Percentiles rank a stretch among this genome's conserved stretches.
These are phyloP conservation scores for Macquaria ambigua DNA, from an alignment of 2,113 vertebrate species.

Conservation along the genomic window DNA sequence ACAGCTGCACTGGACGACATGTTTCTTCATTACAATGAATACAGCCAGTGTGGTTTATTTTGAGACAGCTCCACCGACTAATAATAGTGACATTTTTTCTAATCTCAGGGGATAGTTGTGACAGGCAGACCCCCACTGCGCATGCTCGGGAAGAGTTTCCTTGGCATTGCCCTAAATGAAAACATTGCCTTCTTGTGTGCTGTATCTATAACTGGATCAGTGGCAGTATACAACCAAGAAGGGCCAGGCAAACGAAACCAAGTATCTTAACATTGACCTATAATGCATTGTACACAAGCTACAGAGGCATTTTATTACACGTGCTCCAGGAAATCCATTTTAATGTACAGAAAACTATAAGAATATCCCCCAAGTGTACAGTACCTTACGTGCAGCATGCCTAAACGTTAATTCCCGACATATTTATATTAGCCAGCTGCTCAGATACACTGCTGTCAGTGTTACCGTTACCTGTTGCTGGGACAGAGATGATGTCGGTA, in stretches of 20 bases:
- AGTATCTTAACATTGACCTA: neutral
- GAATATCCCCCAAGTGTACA: too few relatives aligned
- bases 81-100: neutral
- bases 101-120: neutral
- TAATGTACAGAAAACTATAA: too few relatives aligned
- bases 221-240: neutral
- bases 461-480: neutral
- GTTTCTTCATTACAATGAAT: neutral
- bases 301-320: neutral
- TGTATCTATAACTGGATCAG: too few relatives aligned
- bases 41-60: neutral
- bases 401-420: neutral
- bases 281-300: neutral
- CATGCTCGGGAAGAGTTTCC: neutral
- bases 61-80: too few relatives aligned
- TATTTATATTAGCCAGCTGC: neutral
- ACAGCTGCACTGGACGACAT: neutral
- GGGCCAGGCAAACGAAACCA: neutral
- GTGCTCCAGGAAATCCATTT: neutral
- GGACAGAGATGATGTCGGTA: neutral
- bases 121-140: neutral
- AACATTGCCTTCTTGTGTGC: too few relatives aligned
- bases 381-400: too few relatives aligned
- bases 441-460: neutral
- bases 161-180: too few relatives aligned